Percentiles rank a stretch among this genome's conserved stretches.
Conservation (phyloP, 2,113 vertebrate genomes). For the Numenius arquata region DNA sequence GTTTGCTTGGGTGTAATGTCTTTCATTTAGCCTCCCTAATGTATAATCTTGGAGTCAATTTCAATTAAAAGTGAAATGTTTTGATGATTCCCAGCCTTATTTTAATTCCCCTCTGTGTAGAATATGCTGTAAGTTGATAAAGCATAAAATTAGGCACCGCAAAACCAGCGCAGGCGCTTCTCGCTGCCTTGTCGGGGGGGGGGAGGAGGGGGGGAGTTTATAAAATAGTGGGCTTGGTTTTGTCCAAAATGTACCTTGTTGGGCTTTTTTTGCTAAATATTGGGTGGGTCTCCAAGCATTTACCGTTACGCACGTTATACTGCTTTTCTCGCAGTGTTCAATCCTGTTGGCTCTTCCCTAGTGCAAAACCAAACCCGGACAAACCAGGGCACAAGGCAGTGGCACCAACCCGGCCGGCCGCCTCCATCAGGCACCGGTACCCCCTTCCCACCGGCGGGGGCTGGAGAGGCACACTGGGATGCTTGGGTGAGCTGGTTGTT, state of each 20-base stretch:
- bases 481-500: neutral
- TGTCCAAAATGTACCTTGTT: neutral
- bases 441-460: accelerated
- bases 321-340: accelerated
- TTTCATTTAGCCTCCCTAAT: neutral
- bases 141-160: neutral
- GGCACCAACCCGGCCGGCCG: accelerated
- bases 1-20: neutral
- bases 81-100: neutral
- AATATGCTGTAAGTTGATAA: neutral
- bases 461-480: neutral
- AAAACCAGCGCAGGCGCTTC: neutral
- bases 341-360: neutral
- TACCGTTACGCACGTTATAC: accelerated
- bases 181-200: neutral
- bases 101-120: neutral
- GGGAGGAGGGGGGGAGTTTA: accelerated
- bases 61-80: slow-evolving; percentile 27
- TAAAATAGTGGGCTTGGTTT: neutral
- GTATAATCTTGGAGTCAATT: neutral
- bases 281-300: neutral
- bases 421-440: neutral
- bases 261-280: neutral
- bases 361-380: neutral
- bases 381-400: accelerated